Evolutionary conservation across 2,113 vertebrate species (phyloP).

Genomic region (Semicossyphus pulcher): DNA sequence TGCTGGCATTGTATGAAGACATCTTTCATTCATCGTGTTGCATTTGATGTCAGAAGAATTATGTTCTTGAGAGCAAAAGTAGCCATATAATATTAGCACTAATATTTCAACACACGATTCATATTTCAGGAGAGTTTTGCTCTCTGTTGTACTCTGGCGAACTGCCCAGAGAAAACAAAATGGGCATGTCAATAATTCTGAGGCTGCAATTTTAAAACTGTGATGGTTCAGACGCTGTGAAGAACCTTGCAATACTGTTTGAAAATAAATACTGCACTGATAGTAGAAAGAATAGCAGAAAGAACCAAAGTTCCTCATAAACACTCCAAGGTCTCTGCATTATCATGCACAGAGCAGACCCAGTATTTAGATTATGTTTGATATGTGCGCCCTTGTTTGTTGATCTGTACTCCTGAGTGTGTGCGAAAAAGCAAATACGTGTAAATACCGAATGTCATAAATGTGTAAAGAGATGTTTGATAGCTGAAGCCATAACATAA

Average conservation of each 20-base stretch:
- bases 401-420: conserved; percentile 20
- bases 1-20: not conserved
- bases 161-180: conserved; percentile 2
- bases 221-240: not conserved
- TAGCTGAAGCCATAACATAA: conserved; percentile 38
- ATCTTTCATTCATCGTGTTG: too few relatives aligned
- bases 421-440: conserved; percentile 36
- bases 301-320: not conserved
- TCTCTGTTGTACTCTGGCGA: not conserved
- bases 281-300: conserved; percentile 1
- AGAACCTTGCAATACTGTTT: not conserved
- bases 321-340: not conserved
- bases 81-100: not conserved
- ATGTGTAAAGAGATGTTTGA: conserved; percentile 47
- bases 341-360: not conserved
- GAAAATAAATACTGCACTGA: not conserved
- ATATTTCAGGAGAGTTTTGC: not conserved
- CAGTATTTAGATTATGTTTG: conserved; percentile 6
- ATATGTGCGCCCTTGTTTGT: not conserved
- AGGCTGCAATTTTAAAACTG: conserved; percentile 1
- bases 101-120: not conserved
- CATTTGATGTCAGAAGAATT: not conserved
- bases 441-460: conserved; percentile 35
- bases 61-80: not conserved
- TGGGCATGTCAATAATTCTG: not conserved